Evolutionary conservation across 2,797 vertebrate species (phyloP).

Genomic region (Urocyon cinereoargenteus): DNA sequence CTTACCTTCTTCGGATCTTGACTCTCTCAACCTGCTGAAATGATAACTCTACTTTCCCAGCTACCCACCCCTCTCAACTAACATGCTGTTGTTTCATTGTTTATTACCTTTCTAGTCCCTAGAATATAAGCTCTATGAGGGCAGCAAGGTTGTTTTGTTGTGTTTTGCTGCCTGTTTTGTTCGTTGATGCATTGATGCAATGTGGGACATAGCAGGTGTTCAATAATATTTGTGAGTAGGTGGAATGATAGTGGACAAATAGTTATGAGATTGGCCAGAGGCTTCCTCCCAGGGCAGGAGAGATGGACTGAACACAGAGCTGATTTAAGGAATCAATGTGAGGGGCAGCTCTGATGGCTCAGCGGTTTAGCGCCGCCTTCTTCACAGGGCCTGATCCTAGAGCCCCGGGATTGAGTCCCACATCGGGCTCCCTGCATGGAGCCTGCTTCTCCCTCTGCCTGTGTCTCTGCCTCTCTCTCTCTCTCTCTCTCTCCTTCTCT

Average conservation of each 20-base stretch:
- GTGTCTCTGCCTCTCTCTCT: no score
- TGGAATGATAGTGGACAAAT: background rate
- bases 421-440: no score
- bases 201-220: background rate
- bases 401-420: no score
- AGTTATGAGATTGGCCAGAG: background rate
- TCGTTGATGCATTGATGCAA: background rate
- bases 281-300: background rate
- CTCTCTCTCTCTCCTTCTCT: no score
- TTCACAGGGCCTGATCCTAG: no score
- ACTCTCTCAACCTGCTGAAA: background rate
- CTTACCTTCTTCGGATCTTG: background rate
- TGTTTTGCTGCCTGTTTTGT: background rate
- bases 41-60: background rate
- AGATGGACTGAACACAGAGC: background rate
- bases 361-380: no score
- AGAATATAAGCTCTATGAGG: background rate
- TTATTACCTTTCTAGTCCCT: background rate
- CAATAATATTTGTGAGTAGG: background rate
- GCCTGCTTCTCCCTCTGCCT: no score
- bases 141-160: background rate
- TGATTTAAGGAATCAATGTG: background rate
- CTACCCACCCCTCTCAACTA: no score
- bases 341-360: no score
- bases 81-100: background rate